These are phyloP conservation scores for Peribatodes rhomboidaria DNA, from an alignment of 2,888 invertebrate species.

Conservation along the genomic window DNA sequence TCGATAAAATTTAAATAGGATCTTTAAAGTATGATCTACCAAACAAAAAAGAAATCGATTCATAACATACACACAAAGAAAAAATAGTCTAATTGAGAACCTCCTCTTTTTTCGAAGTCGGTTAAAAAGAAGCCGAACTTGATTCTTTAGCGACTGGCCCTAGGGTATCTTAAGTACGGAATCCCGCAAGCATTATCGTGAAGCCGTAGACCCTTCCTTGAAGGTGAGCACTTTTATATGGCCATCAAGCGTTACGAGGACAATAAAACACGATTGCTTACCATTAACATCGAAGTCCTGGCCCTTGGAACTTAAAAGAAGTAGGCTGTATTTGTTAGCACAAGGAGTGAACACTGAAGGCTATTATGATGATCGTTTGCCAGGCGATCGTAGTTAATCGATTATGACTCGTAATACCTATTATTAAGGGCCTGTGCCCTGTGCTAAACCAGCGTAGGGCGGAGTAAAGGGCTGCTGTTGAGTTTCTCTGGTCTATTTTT, in stretches of 20 bases:
- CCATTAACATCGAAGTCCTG: conserved; percentile 76
- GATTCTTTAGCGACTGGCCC: conserved; percentile 74
- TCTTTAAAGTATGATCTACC: too few species aligned
- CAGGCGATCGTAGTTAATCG: conserved; percentile 2
- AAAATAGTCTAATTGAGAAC: too few species aligned
- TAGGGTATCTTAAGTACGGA: conserved; percentile 78
- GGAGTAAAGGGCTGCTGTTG: too few species aligned
- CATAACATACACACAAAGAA: too few species aligned
- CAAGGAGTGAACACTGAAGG: conserved; percentile 30
- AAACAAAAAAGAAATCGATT: too few species aligned
- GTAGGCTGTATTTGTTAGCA: conserved; percentile 27
- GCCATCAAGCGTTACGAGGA: conserved; percentile 83
- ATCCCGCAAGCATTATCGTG: conserved; percentile 78
- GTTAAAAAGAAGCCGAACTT: conserved; percentile 59
- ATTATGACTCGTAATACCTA: not conserved
- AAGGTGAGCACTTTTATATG: conserved; percentile 83
- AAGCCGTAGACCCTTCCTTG: conserved; percentile 76
- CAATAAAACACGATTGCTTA: conserved; percentile 86
- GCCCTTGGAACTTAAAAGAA: conserved; percentile 46
- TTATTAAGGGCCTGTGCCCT: not conserved
- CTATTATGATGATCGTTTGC: conserved; percentile 12
- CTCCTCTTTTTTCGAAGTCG: too few species aligned
- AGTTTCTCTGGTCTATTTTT: too few species aligned
- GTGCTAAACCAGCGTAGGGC: too few species aligned
- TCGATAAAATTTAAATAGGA: too few species aligned